These are phyloP conservation scores for Octodonta nipae DNA, from an alignment of 2,888 invertebrate genomes.

Conservation along the genomic window DNA sequence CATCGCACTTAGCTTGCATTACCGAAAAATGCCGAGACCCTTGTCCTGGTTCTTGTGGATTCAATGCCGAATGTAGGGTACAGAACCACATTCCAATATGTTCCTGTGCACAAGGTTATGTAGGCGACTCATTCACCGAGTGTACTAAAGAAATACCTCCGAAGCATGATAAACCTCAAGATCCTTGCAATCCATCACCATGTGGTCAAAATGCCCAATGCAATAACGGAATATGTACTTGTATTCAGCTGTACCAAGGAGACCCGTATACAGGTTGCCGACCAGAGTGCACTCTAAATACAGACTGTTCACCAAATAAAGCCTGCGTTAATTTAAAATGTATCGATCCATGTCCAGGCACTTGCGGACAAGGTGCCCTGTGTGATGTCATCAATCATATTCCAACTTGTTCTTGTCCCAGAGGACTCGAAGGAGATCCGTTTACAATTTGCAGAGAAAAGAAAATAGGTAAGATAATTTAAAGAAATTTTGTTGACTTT, in stretches of 20 bases:
- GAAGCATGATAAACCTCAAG: conserved; percentile 25
- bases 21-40: conserved; percentile 60
- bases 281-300: conserved; percentile 68
- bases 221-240: conserved; percentile 56
- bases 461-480: conserved; percentile 15
- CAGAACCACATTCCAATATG: conserved; percentile 60
- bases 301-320: conserved; percentile 61
- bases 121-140: conserved; percentile 54
- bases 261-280: conserved; percentile 61
- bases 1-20: conserved; percentile 52
- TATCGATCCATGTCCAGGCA: conserved; percentile 63
- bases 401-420: conserved; percentile 65
- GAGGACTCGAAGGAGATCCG: conserved; percentile 64
- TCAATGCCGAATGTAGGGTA: conserved; percentile 55
- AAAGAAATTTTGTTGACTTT: neutral
- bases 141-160: conserved; percentile 38
- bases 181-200: conserved; percentile 62
- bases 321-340: conserved; percentile 69
- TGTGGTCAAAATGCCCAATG: conserved; percentile 70
- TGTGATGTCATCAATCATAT: conserved; percentile 73
- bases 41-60: conserved; percentile 57
- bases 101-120: conserved; percentile 43
- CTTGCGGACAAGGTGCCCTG: conserved; percentile 64
- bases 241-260: conserved; percentile 56
- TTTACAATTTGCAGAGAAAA: conserved; percentile 43